phyloP scores from a whole-genome alignment of 92 coral and sea anemone species.

The Porites evermanni region DNA sequence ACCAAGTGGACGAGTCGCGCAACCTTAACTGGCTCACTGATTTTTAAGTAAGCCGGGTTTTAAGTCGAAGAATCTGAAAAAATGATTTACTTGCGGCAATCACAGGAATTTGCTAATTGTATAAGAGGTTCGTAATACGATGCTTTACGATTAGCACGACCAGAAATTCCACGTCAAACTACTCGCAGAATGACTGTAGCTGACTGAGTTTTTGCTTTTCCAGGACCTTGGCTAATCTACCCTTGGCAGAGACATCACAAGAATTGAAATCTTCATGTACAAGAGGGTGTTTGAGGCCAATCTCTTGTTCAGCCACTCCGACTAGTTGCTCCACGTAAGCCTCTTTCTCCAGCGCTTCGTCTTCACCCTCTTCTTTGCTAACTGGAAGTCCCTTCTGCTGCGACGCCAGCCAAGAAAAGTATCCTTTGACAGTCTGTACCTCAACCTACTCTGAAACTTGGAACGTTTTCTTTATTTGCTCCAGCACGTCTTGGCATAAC shows the following conservation, averaged over 20 bases:
- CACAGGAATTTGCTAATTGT: conserved; percentile 43
- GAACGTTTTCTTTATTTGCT: conserved; percentile 30
- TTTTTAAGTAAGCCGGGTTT: no score
- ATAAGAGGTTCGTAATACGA: conserved; percentile 25
- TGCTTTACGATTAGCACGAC: conserved; percentile 33
- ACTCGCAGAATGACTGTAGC: conserved; percentile 20
- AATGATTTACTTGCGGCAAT: neutral
- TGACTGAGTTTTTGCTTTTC: conserved; percentile 16
- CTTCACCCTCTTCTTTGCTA: conserved; percentile 29
- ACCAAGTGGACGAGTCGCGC: no score
- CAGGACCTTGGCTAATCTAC: neutral
- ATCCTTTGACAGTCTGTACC: conserved; percentile 33
- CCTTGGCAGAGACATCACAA: neutral
- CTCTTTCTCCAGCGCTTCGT: conserved; percentile 27
- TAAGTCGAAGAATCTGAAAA: no score
- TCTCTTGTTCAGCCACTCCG: conserved; percentile 14
- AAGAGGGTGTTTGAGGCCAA: conserved; percentile 43
- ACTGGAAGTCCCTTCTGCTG: conserved; percentile 25
- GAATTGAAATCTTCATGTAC: conserved; percentile 1
- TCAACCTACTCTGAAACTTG: conserved; percentile 46
- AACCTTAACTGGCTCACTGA: no score
- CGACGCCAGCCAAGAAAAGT: conserved; percentile 51
- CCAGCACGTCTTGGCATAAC: conserved; percentile 54
- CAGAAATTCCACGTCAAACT: conserved; percentile 21
- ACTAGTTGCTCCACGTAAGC: conserved; percentile 14